Evolutionary conservation across 2,113 vertebrate genomes (phyloP), one percentile per base, ranked within the genome.

Genomic region (Nestor notabilis): DNA sequence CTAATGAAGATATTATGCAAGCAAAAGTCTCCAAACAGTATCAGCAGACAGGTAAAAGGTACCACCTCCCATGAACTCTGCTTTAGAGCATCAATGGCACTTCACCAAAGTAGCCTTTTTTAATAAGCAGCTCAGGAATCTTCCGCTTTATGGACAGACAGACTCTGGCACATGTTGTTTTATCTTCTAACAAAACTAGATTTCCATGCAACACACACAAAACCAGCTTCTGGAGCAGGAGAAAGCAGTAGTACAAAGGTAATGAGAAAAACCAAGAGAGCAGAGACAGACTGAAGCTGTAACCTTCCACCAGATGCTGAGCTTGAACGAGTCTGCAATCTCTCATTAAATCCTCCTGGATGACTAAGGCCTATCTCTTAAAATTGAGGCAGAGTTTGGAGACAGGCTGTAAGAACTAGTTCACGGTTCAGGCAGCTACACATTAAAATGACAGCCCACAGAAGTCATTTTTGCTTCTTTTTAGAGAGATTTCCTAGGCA

Each of bases 1-100:
- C 13, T 19, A 47, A 41, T 6, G 3, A 72, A 84, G 41, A 9
- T 28, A 10, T 1, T 24, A 47, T 4, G 20, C 0, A 3, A 65
- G 25, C 33, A 43, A 1, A 37, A 52, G 23, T 23, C 49, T 65
- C 77, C 72, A 35, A 65, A 44, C 3, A 37, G 20, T 5, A 65
- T 6, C 79, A 52, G 55, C 9, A 65, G 24, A 44, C 46, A 35
- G 84, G 31, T 4, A 56, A 65, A 47, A 52, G 4, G 12, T 20
- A 19, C 21, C 4, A 3, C 8, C 31, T 63, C 46, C 46, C 3
- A 8, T 2, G 3, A 13, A 20, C 27, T 27, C 44, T 60, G 29
- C 5, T 35, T 53, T 21, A 25, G 4, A 72, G 23, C 46, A 60
- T 21, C 70, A 24, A 6, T 2, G 21, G 56, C 44, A 25, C 39